Base-by-base conservation (phyloP, 2,113 vertebrate species). In the Nesogale talazaci region DNA sequence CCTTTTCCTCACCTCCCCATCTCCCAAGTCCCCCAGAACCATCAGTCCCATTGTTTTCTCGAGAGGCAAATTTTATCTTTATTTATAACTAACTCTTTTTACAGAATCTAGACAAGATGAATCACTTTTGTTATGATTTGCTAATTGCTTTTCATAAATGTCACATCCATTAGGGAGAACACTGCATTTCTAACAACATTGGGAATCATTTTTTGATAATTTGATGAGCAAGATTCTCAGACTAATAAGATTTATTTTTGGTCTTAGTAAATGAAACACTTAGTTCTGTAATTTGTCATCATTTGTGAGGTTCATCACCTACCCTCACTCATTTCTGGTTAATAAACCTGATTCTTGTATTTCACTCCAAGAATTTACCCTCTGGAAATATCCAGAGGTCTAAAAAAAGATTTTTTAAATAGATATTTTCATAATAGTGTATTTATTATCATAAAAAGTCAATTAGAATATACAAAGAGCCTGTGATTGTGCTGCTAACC, bases 161-260 rank as follows among this genome's bases (percentile, higher is more conserved):
- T 46, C 6, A 2, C 25, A 5, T 42, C 16, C 11, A 0, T 38
- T 27, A 11, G 34, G 3, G 17, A 40, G 59, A 3, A 6, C 14
- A 2, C 2, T 14, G 14, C 11, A 11, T 56, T 52, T 27, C 19
- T 1, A 29, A 38, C 16, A n/a, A 15, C 27, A 4, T 2, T 12
- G 36, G 12, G 23, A 6, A 12, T n/a, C 23, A 0, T 31, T 86
- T 61, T 52, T 14, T 70, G 57, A 31, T 16, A 31, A 75, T 40
- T 34, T 29, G 42, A 6, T 63, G 38, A 83, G 52, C 63, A 61
- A 67, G 12, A 25, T 2, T 5, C 4, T 36, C 29, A 0, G 0
- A 22, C 6, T 17, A 19, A 17, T 12, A 42, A 31, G 38, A 70
- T 89, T 75, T 80, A 27, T 31, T 84, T 81, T 10, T 61, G 34